Base-by-base conservation (phyloP, 2,113 vertebrate species). In the Muntiacus muntjak region DNA sequence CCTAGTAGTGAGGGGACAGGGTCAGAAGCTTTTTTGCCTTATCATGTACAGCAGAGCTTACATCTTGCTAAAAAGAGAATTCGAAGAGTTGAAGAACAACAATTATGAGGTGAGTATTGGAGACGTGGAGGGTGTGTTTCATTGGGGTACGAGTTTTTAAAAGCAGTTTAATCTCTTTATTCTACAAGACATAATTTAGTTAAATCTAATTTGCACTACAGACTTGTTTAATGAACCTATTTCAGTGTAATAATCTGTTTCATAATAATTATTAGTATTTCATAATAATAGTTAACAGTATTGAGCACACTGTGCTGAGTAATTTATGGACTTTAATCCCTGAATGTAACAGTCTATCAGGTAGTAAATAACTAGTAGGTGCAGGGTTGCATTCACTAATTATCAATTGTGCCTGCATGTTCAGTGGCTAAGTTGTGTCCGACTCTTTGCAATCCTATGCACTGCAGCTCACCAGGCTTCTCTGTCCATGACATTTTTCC, bases 41-140 rank as follows among this genome's bases (percentile, higher is more conserved):
- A n/a, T 4, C 78, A 98, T 98, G 98, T 50, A 92, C 55, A 50
- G 88, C 78, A 97, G 97, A 82, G 90, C 97, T 57, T 85, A 92
- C 62, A 52, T 92, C 36, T 83, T 99, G 95, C 88, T 99, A 45
- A 78, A 97, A 33, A 98, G 82, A 90, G 98, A 99, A 30, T 91
- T 95, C 10, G 4, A 25, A 11, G 88, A 98, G 28, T 67, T 98
- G n/a, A 67, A 89, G 91, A 12, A 95, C n/a, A 94, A 47, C n/a
- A 54, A 13, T 2, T 71, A 94, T 9, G 64, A 71, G 95, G 98
- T 99, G 62, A 98, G 98, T 98, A 7, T 8, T 21, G 55, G 19
- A 52, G 19, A n/a, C 9, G 0, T 43, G 43, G 43, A 60, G 17
- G 17, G 14, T 43, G 93, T 82, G 21, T 76, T 91, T 81, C 28